Conservation (phyloP, 2,113 vertebrate genomes). For the Sisor rabdophorus region DNA sequence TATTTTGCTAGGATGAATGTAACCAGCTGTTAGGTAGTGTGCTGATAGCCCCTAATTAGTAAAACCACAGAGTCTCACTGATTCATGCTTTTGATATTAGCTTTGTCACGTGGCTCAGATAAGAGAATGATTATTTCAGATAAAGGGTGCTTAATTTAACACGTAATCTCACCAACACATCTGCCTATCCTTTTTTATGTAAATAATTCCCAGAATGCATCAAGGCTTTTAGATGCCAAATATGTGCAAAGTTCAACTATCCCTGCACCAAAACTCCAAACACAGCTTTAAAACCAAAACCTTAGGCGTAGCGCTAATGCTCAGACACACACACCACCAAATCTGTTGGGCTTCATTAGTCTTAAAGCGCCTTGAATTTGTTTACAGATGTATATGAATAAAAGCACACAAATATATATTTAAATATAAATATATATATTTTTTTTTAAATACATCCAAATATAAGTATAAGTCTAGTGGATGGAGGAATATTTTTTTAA, state of each 20-base stretch:
- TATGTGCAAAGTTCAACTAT: conserved; percentile 67
- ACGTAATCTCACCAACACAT: conserved; percentile 24
- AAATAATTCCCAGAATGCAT: conserved; percentile 51
- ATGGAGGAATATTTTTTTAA: too few species aligned
- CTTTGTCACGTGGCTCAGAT: not conserved
- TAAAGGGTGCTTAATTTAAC: conserved; percentile 16
- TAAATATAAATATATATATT: too few species aligned
- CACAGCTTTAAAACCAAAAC: conserved; percentile 33
- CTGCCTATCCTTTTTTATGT: not conserved
- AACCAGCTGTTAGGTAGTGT: conserved; percentile 5
- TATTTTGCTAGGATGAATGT: not conserved
- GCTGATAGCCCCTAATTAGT: conserved; percentile 5
- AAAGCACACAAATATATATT: too few species aligned
- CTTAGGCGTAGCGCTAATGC: conserved; percentile 31
- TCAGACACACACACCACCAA: not conserved
- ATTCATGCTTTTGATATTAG: conserved; percentile 13
- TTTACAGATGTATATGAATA: conserved; percentile 17
- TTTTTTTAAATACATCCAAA: not conserved
- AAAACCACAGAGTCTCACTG: not conserved
- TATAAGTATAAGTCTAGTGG: not conserved
- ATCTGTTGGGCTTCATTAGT: conserved; percentile 37
- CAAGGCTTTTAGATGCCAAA: conserved; percentile 59
- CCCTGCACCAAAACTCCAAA: conserved; percentile 59
- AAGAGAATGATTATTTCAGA: conserved; percentile 23
- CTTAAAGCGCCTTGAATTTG: conserved; percentile 9